Evolutionary conservation across 2,113 vertebrate species (phyloP), one percentile per base, ranked within the genome.

Genomic region (Neogobius melanostomus): DNA sequence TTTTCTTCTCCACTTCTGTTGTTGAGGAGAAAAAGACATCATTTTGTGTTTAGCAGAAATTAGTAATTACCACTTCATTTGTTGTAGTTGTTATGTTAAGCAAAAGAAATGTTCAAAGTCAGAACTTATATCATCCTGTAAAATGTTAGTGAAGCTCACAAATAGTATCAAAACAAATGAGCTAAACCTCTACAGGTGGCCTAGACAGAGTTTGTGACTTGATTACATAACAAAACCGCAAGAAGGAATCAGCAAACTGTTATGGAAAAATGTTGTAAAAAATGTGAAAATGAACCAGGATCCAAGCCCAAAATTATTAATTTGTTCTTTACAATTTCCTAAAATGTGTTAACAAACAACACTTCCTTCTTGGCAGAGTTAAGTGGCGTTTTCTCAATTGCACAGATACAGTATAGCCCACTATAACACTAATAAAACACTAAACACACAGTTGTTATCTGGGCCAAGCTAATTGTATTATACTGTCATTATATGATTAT

Each of bases 401-500:
- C 28, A 36, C 3, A 36, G 4, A 36, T 36, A n/a, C n/a, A n/a
- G n/a, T n/a, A 36, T 36, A 36, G 28, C 28, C 28, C 28, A 36
- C 28, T 5, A 36, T 36, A 4, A 36, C 3, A 36, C 28, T 28
- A 3, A 28, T 1, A n/a, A 61, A n/a, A 59, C 28, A 43, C n/a
- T 45, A 9, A 71, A 17, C 51, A 47, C 45, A 69, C 49, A 66
- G n/a, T 21, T 17, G 5, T 64, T 45, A n/a, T 36, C 52, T 54
- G 17, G 73, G 59, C 61, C 11, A 54, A 49, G 16, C 68, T 69
- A 74, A 68, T 76, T 87, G 65, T 81, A 69, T 72, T 57, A 77
- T 63, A 80, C 61, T 83, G 70, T 85, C 66, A 74, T 79, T 85
- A 76, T 28, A 72, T 71, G 59, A 67, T 75, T 11, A 73, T 28